Evolutionary conservation across 2,797 vertebrate species (phyloP), one percentile per base, ranked within the genome.

Genomic region (Melanotaenia parkinsoni): DNA sequence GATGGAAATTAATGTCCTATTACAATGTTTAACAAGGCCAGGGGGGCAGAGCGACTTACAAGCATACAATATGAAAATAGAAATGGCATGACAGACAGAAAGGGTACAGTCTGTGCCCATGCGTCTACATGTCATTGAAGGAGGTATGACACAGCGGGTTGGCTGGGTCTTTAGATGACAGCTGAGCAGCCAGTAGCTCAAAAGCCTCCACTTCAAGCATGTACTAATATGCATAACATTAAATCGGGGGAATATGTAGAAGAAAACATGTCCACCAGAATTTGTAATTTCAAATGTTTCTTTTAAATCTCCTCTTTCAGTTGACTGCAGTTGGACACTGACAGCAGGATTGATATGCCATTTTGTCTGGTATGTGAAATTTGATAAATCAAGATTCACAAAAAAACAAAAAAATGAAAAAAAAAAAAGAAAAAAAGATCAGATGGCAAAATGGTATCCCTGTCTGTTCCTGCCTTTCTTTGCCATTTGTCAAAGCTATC

Each of bases 361-460:
- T 59, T 60, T 81, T 58, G 72, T 63, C 62, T 70, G 63, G 70
- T 74, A 67, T n/a, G 13, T 60, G 16, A 51, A 79, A 77, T 81
- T 71, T 60, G 75, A 47, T 50, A 79, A 85, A 80, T 78, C 47
- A 84, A 79, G 59, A 82, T 69, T 78, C 74, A 81, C 76, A 69
- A 67, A 65, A 76, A 38, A 57, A 26, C 24, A 26, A 26, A 26
- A 26, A 26, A 26, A 26, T 1, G 24, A 26, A 26, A 26, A 26
- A 26, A 26, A 50, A 72, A 74, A 57, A 63, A 43, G 63, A 37
- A 35, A 59, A 57, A 32, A 61, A 32, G 74, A 9, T 24, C 24
- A 51, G 5, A 59, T 58, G 18, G 65, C 63, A 33, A 24, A 28
- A 38, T 32, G 24, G 51, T 20, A 32, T 60, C 11, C 50, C 37